Conservation (phyloP, 1,140 invertebrate species). For the Ceratitis capitata region DNA sequence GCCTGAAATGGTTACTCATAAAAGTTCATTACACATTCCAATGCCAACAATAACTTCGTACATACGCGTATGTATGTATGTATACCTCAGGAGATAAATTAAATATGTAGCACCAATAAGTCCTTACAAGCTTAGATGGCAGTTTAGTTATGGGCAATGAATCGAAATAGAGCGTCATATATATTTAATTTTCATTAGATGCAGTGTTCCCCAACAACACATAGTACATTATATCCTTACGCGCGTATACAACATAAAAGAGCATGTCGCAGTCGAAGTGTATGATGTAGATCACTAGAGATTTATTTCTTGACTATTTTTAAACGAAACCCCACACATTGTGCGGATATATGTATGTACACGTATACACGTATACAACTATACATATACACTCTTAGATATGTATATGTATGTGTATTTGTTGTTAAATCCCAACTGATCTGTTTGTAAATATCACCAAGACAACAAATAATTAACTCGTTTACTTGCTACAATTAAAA, state of each 20-base stretch:
- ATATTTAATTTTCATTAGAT: not conserved
- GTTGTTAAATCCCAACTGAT: not conserved
- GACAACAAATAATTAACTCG: slow-evolving; percentile 38
- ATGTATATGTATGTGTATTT: not conserved
- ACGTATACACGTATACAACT: not conserved
- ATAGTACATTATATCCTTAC: not conserved
- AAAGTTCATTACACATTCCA: no score
- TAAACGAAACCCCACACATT: not conserved
- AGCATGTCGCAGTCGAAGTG: no score
- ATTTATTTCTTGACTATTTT: not conserved
- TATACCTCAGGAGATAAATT: no score
- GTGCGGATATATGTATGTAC: not conserved
- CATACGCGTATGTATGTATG: no score
- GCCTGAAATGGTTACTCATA: no score
- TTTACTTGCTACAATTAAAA: slow-evolving; percentile 26
- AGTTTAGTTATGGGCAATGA: not conserved
- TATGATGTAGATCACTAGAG: not conserved
- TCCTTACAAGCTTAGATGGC: not conserved
- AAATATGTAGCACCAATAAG: no score
- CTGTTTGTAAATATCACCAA: not conserved
- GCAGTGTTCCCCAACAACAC: not conserved
- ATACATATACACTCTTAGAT: not conserved
- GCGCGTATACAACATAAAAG: not conserved
- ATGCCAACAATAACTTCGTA: no score
- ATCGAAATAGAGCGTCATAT: not conserved